Conservation (phyloP, 2,888 invertebrate genomes). For the Temnothorax unifasciatus region DNA sequence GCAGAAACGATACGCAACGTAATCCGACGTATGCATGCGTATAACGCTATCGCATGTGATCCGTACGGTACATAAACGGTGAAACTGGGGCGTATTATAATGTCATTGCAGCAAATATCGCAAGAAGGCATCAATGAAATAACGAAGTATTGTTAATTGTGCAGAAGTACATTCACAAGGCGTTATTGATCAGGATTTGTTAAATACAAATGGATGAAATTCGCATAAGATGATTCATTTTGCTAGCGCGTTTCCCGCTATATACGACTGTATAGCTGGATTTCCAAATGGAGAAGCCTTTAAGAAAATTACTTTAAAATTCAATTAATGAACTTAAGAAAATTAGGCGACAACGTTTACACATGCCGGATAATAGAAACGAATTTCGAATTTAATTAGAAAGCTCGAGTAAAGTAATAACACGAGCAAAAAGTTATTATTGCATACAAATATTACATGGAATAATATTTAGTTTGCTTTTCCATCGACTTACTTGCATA, state of each 20-base stretch:
- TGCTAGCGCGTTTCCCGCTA: constrained; percentile 20
- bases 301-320: constrained; percentile 72
- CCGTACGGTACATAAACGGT: constrained; percentile 35
- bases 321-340: constrained; percentile 72
- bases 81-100: constrained; percentile 42
- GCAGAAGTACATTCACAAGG: background rate
- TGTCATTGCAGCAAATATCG: constrained; percentile 32
- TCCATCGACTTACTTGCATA: background rate
- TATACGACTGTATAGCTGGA: constrained; percentile 44
- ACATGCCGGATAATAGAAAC: constrained; percentile 64
- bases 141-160: constrained; percentile 35
- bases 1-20: constrained; percentile 53
- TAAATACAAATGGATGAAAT: background rate
- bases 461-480: constrained; percentile 25
- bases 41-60: constrained; percentile 31
- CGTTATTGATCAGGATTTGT: background rate
- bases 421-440: constrained; percentile 16
- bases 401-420: constrained; percentile 54
- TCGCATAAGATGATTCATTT: background rate
- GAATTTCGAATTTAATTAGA: constrained; percentile 70
- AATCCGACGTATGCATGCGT: constrained; percentile 52
- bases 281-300: constrained; percentile 57
- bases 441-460: background rate
- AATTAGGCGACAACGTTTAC: constrained; percentile 66
- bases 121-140: constrained; percentile 36